A percentile compares a stretch with the other conserved stretches of the same genome.
phyloP scores from a whole-genome alignment of 2,113 vertebrate species.

The Caloenas nicobarica region DNA sequence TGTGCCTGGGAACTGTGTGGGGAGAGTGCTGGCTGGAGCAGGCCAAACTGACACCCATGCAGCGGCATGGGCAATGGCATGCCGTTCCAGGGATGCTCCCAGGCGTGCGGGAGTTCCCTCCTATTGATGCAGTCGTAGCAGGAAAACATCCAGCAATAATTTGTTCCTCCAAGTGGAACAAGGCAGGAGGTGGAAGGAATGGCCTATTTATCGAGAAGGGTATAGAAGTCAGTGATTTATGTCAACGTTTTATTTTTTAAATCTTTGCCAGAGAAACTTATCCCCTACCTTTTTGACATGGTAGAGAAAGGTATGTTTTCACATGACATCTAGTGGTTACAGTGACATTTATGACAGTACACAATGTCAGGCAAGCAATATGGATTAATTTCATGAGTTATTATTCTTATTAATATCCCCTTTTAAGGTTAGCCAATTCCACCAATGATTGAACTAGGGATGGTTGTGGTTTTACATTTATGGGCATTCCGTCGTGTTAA shows the following conservation, averaged over 20 bases:
- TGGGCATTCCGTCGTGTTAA: background rate
- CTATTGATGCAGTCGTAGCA: background rate
- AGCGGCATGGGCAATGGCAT: rapidly evolving
- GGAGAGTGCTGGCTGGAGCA: background rate
- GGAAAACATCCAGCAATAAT: background rate
- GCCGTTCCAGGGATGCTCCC: background rate
- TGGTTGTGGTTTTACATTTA: background rate
- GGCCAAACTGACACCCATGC: rapidly evolving
- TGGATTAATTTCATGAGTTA: background rate
- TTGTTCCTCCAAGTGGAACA: background rate
- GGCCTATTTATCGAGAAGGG: background rate
- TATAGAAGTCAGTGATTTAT: background rate
- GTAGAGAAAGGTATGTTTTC: background rate
- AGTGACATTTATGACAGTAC: background rate
- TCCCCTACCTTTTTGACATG: background rate
- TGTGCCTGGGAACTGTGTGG: background rate
- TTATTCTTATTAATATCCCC: background rate
- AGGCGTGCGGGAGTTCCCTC: background rate
- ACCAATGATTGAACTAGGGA: background rate
- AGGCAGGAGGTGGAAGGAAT: background rate
- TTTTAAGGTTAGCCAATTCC: background rate
- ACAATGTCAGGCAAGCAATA: background rate
- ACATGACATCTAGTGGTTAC: background rate
- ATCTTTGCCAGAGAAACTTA: background rate
- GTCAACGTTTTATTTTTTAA: background rate